Conservation (phyloP, 2,797 vertebrate genomes). For the Danio jaintianensis region DNA sequence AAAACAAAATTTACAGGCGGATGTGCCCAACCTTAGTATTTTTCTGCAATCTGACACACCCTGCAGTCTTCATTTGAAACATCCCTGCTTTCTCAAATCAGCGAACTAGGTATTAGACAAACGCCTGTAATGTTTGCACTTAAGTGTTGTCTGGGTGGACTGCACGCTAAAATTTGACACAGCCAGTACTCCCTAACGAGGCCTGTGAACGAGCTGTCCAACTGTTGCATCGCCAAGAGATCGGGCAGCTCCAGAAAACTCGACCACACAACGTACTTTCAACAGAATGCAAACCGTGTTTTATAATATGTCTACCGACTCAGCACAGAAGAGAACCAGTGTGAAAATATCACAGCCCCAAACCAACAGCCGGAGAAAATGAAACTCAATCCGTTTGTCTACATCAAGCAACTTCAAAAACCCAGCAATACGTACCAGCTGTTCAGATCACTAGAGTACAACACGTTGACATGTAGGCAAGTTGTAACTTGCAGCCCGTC, state of each 20-base stretch:
- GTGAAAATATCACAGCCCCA: background rate
- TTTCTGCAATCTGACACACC: constrained; percentile 60
- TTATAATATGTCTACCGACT: background rate
- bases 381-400: background rate
- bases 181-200: background rate
- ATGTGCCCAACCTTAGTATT: background rate
- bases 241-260: constrained; percentile 64
- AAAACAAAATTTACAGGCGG: background rate
- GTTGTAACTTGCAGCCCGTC: constrained; percentile 64
- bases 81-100: background rate
- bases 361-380: background rate
- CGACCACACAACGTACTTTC: background rate
- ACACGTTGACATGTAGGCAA: constrained; percentile 80
- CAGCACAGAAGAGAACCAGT: background rate
- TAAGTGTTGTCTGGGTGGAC: background rate
- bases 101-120: background rate
- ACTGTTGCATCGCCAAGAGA: constrained; percentile 74
- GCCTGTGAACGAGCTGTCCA: constrained; percentile 54
- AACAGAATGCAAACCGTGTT: constrained; percentile 2
- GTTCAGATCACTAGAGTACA: constrained; percentile 71
- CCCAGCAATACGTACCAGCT: constrained; percentile 78
- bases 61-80: constrained; percentile 54
- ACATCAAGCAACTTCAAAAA: constrained; percentile 39
- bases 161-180: background rate
- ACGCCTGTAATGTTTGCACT: background rate